A percentile compares a stretch with the other conserved stretches of the same genome.
These are phyloP conservation scores for Polyommatus iphigenia DNA, from an alignment of 2,888 invertebrate genomes.

Conservation along the genomic window DNA sequence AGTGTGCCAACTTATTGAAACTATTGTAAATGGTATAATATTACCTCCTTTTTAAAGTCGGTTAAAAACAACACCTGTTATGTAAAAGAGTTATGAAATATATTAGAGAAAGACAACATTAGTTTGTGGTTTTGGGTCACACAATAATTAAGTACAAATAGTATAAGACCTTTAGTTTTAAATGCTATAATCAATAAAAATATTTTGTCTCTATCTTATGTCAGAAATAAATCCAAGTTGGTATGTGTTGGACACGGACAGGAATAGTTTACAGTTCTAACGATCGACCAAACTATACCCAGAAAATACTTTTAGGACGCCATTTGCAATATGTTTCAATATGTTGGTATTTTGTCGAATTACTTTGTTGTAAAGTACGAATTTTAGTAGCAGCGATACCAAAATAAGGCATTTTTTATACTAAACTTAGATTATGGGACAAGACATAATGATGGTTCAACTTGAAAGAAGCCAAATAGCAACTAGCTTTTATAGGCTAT, in stretches of 20 bases:
- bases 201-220: neutral
- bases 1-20: neutral
- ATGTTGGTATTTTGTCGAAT: conserved; percentile 32
- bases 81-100: neutral
- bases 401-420: conserved; percentile 69
- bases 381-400: conserved; percentile 66
- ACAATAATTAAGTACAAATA: conserved; percentile 16
- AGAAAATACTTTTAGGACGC: neutral
- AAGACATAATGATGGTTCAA: conserved; percentile 79
- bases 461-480: conserved; percentile 80
- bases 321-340: conserved; percentile 14
- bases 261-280: neutral
- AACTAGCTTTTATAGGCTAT: conserved; percentile 69
- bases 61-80: neutral
- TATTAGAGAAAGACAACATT: neutral
- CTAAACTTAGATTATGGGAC: conserved; percentile 55
- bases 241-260: neutral
- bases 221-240: neutral
- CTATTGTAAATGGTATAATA: neutral
- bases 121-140: conserved; percentile 10
- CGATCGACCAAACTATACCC: neutral
- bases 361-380: conserved; percentile 50
- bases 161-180: neutral
- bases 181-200: neutral
- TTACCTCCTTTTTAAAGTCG: neutral